Evolutionary conservation across 2,888 invertebrate species (phyloP).

Genomic region (Apamea monoglypha): DNA sequence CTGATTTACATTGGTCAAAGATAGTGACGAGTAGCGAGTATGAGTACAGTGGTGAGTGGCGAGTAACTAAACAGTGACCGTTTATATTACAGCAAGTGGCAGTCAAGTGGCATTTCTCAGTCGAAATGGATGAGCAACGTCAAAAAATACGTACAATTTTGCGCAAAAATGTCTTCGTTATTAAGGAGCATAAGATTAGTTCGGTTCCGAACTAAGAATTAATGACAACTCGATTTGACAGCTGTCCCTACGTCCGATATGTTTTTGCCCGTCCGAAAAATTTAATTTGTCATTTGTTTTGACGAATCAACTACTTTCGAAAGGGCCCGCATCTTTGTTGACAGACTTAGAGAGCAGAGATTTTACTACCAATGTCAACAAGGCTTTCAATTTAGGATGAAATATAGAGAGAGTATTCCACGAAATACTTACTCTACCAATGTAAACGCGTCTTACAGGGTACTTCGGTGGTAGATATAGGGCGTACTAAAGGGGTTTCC

Average conservation of each 20-base stretch:
- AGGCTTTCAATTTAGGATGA: background rate
- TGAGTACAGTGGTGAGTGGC: too few species aligned
- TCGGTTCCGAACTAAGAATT: background rate
- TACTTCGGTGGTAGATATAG: slow-evolving; percentile 20
- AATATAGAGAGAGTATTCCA: background rate
- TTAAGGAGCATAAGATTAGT: background rate
- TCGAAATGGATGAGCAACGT: too few species aligned
- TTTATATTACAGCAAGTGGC: too few species aligned
- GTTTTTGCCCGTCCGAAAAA: background rate
- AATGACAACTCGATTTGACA: background rate
- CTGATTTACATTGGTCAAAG: too few species aligned
- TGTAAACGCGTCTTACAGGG: slow-evolving; percentile 29
- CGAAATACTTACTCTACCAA: slow-evolving; percentile 1
- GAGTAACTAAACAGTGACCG: too few species aligned
- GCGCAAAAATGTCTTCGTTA: too few species aligned
- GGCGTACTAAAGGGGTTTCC: slow-evolving; percentile 35
- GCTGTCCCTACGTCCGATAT: background rate
- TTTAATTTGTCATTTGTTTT: background rate
- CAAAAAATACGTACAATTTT: too few species aligned
- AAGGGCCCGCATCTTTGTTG: background rate
- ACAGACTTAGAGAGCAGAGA: background rate
- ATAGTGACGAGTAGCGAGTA: too few species aligned
- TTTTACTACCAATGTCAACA: background rate
- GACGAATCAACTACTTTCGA: background rate
- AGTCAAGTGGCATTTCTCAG: too few species aligned